Percentiles rank a stretch among this genome's conserved stretches.
phyloP scores from a whole-genome alignment of 2,888 invertebrate genomes.

The Oscheius sp. region DNA sequence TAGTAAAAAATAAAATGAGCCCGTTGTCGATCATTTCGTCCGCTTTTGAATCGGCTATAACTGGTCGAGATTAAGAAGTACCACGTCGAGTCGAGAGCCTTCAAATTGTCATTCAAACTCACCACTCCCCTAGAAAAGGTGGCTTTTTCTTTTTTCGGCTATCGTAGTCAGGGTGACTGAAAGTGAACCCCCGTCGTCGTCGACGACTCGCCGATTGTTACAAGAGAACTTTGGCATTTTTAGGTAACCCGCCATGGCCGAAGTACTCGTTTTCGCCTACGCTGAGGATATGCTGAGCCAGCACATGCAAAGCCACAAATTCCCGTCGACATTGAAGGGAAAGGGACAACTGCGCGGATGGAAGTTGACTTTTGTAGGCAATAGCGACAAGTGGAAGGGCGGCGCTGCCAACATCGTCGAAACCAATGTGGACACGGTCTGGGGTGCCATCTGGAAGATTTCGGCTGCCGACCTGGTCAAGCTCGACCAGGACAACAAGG shows the following conservation, averaged over 20 bases:
- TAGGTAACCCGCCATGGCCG: background rate
- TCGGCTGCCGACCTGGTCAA: background rate
- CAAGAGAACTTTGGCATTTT: too few relatives aligned
- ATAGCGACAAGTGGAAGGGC: slow-evolving; percentile 4
- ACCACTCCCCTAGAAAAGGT: too few relatives aligned
- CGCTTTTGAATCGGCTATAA: too few relatives aligned
- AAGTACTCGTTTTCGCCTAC: background rate
- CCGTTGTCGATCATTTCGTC: too few relatives aligned
- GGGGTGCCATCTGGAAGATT: slow-evolving; percentile 4
- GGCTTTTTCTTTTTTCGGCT: too few relatives aligned
- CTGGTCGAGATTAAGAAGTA: too few relatives aligned
- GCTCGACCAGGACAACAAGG: background rate
- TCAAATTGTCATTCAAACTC: too few relatives aligned
- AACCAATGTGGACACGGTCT: background rate
- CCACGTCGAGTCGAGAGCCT: too few relatives aligned
- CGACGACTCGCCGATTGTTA: too few relatives aligned
- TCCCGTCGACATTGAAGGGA: background rate
- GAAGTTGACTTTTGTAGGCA: slow-evolving; percentile 6
- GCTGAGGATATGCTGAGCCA: background rate
- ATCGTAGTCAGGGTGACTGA: too few relatives aligned
- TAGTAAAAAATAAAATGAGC: too few relatives aligned
- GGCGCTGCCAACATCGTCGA: background rate
- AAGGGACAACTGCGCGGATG: slow-evolving; percentile 7
- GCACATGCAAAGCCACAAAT: background rate
- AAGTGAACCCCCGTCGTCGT: too few relatives aligned